Evolutionary conservation across 1,140 invertebrate genomes (phyloP).

Genomic region (Hyphantria cunea): DNA sequence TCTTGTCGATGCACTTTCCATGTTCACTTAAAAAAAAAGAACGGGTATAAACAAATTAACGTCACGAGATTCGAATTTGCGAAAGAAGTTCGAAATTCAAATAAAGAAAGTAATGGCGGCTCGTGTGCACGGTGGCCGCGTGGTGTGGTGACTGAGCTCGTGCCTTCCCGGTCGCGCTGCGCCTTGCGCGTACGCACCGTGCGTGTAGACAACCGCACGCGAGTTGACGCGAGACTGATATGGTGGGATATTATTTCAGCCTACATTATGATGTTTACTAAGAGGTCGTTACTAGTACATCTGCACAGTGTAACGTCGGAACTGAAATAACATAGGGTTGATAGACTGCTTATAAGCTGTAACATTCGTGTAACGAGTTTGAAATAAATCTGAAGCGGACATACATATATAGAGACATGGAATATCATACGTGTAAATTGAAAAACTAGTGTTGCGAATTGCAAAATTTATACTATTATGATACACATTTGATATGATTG

Average conservation of each 20-base stretch:
- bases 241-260: slow-evolving; percentile 57
- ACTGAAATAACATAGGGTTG: slow-evolving; percentile 25
- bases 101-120: slow-evolving; percentile 29
- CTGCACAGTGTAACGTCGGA: slow-evolving; percentile 33
- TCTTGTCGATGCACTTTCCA: slow-evolving; percentile 28
- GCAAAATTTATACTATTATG: too few species aligned
- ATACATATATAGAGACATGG: neutral
- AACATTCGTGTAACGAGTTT: slow-evolving; percentile 3
- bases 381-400: neutral
- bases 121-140: slow-evolving; percentile 49
- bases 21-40: slow-evolving; percentile 16
- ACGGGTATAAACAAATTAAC: slow-evolving; percentile 23
- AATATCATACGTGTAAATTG: neutral
- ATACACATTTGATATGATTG: too few species aligned
- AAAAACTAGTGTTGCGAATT: neutral
- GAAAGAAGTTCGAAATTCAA: slow-evolving; percentile 40
- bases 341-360: slow-evolving; percentile 12
- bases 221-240: slow-evolving; percentile 25
- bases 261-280: slow-evolving; percentile 32
- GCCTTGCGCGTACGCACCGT: slow-evolving; percentile 37
- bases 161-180: neutral
- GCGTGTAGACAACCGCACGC: slow-evolving; percentile 39
- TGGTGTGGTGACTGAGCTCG: slow-evolving; percentile 49
- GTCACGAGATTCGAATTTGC: slow-evolving; percentile 32
- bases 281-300: slow-evolving; percentile 43